Base-by-base conservation (phyloP, 2,113 vertebrate species). In the Coryphaenoides rupestris region DNA sequence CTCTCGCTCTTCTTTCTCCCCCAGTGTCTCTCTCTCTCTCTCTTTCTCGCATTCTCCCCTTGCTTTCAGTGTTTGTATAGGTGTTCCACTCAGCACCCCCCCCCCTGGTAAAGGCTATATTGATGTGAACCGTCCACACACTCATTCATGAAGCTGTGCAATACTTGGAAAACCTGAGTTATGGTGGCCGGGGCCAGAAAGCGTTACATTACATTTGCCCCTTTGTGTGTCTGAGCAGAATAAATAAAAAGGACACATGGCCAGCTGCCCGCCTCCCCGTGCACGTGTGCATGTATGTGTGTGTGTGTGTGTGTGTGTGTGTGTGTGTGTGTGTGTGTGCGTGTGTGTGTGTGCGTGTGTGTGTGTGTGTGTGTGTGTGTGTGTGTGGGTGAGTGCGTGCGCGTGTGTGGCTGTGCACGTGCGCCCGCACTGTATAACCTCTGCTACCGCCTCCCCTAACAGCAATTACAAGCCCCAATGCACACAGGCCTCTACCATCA, bases 401-500 rank as follows among this genome's bases (percentile, higher is more conserved):
- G 28, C 10, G 28, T 1, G 28, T 10, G 10, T 5, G 5, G 28
- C 81, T 79, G 52, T 53, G 50, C 50, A 17, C 17, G 50, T 54
- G 77, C 79, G 78, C 73, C 73, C 73, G 69, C 63, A 61, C 69
- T 63, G 21, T 69, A 80, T 40, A 40, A 40, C 33, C 78, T 83
- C 85, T 80, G 86, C 84, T 84, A 90, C 88, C 86, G 86, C 88
- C 88, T 85, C 87, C 90, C 83, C 80, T 78, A 87, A 83, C 88
- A 91, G 91, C 84, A 91, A 88, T 90, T 91, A 87, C 66, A 80
- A 88, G 90, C 85, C 86, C 76, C 77, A 79, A 52, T 74, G 86
- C 87, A 89, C 88, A 89, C 89, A 84, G 73, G 74, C 75, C 81
- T 40, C 4, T 86, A 80, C 88, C 86, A 84, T 85, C 89, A 90